A percentile compares a stretch with the other conserved stretches of the same genome.
These are phyloP conservation scores for Corydoras maculifer DNA, from an alignment of 2,113 vertebrate species.

Conservation along the genomic window DNA sequence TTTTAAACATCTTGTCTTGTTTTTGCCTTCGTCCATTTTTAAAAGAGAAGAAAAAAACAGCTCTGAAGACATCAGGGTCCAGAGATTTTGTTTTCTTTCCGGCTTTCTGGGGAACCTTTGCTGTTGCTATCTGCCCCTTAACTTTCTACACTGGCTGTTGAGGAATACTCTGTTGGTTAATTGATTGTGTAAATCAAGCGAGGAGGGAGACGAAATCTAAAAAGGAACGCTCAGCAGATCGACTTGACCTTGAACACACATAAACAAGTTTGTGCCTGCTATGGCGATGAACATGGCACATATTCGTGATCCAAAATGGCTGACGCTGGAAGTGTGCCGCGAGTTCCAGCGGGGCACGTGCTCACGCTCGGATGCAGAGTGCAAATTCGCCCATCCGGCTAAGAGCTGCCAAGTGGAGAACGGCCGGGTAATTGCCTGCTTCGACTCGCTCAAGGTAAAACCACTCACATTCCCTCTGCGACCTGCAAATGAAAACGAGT, in stretches of 20 bases:
- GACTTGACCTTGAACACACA: slow-evolving; percentile 16
- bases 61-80: not conserved
- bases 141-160: not conserved
- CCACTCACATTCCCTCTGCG: too few species aligned
- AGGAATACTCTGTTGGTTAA: slow-evolving; percentile 15
- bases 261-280: slow-evolving; percentile 33
- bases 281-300: slow-evolving; percentile 89
- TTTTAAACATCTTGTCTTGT: not conserved
- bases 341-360: slow-evolving; percentile 97
- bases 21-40: not conserved
- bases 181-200: slow-evolving; percentile 11
- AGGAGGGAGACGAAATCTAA: not conserved
- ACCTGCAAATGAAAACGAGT: too few species aligned
- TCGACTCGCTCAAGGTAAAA: slow-evolving; percentile 76
- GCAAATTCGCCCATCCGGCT: slow-evolving; percentile 96
- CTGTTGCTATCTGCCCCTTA: not conserved
- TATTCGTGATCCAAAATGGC: slow-evolving; percentile 96
- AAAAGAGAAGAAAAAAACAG: slow-evolving; percentile 2
- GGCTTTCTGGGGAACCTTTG: slow-evolving; percentile 24
- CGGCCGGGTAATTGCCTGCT: slow-evolving; percentile 95
- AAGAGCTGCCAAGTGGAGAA: slow-evolving; percentile 97
- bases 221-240: slow-evolving; percentile 4
- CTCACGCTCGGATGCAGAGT: slow-evolving; percentile 89
- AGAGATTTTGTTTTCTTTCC: slow-evolving; percentile 1
- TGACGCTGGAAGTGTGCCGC: slow-evolving; percentile 96